Evolutionary conservation across 2,797 vertebrate genomes (phyloP).

Genomic region (Pipistrellus nathusii): DNA sequence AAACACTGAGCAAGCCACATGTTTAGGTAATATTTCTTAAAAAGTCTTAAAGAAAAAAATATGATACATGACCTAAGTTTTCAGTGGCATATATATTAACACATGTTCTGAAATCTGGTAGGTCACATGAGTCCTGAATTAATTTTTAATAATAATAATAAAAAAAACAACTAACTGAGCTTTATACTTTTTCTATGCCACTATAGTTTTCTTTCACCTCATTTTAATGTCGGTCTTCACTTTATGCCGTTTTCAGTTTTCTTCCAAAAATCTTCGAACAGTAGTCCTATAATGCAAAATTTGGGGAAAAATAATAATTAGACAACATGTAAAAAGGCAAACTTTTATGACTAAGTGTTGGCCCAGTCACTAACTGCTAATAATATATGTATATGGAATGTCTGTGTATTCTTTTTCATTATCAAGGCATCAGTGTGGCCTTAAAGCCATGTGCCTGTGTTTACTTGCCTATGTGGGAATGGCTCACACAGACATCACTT

Average conservation of each 20-base stretch:
- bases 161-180: constrained; percentile 88
- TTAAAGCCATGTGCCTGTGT: constrained; percentile 73
- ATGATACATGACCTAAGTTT: constrained; percentile 89
- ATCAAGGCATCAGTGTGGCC: constrained; percentile 67
- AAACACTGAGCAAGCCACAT: constrained; percentile 91
- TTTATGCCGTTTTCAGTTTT: constrained; percentile 92
- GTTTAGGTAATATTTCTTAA: constrained; percentile 90
- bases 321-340: constrained; percentile 86
- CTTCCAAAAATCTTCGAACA: constrained; percentile 91
- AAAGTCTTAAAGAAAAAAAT: constrained; percentile 89
- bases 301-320: constrained; percentile 93
- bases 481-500: constrained; percentile 70
- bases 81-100: constrained; percentile 89
- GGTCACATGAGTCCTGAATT: constrained; percentile 90
- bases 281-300: constrained; percentile 94
- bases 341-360: constrained; percentile 82
- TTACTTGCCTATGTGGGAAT: constrained; percentile 29
- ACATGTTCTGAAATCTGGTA: constrained; percentile 89
- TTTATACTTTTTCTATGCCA: constrained; percentile 94
- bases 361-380: constrained; percentile 87
- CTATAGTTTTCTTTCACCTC: constrained; percentile 99
- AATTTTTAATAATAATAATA: constrained; percentile 85
- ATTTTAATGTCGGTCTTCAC: constrained; percentile 98
- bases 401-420: constrained; percentile 57
- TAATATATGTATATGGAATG: constrained; percentile 65